Base-by-base conservation (phyloP, 1,140 invertebrate species). In the Tetramorium parvispinum region DNA sequence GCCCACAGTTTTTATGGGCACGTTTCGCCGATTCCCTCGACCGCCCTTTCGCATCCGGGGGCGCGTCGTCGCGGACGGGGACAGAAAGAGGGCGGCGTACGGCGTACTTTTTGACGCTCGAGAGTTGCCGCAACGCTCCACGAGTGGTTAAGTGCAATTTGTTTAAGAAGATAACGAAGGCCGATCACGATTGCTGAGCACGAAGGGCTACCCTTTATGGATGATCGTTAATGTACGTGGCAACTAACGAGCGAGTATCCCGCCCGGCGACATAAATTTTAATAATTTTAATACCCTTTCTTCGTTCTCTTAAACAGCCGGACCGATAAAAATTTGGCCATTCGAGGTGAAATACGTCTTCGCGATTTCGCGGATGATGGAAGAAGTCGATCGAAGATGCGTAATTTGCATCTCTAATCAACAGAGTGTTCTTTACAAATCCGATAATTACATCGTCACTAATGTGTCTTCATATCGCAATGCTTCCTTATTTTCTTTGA, bases 1-100 rank as follows among this genome's bases (percentile, higher is more conserved):
- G 89, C 85, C 78, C 53, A 13, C 16, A 57, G 16, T 92, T 90
- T 65, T 92, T 93, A 91, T 88, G 87, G 55, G 57, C 73, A 77
- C 75, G 85, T 83, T 85, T 87, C 76, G 68, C 53, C 86, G 70
- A 86, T 61, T 24, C 2, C 11, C 32, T 71, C 27, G 21, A n/a
- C 24, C 55, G 43, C 68, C n/a, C 46, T 49, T 24, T 75, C 27
- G 11, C 32, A 27, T 83, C 13, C 66, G 76, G 57, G 61, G 78
- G 59, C 63, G 66, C 61, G 32, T 87, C 53, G 40, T 40, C 18
- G 43, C n/a, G 46, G 61, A 61, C 61, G 32, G 79, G 65, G 78
- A 77, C 24, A 43, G 43, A 21, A 40, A 49, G 40, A 49, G 10
- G 46, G 46, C n/a, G 27, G 46, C 10, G 40, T 49, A 37, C 10